These are phyloP conservation scores for Neotoxoptera formosana DNA, from an alignment of 1,140 invertebrate species.

Conservation along the genomic window DNA sequence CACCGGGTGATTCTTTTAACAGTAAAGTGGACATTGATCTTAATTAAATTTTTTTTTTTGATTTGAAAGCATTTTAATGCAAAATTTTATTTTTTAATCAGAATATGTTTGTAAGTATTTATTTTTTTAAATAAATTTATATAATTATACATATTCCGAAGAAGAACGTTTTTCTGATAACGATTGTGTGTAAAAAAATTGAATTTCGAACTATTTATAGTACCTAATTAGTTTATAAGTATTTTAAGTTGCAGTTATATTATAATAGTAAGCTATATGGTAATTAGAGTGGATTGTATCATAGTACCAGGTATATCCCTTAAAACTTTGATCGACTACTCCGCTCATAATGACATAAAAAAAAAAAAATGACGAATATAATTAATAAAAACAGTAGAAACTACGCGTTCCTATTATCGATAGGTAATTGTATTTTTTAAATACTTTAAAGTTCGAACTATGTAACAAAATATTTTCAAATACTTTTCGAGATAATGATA, in stretches of 20 bases:
- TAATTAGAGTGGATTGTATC: fast-evolving
- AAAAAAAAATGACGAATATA: too few relatives aligned
- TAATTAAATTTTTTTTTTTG: too few relatives aligned
- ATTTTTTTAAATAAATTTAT: not conserved
- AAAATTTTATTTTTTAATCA: not conserved
- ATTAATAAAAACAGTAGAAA: not conserved
- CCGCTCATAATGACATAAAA: too few relatives aligned
- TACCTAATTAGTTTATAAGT: not conserved
- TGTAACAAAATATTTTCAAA: not conserved
- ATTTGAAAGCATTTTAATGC: too few relatives aligned
- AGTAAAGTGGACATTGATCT: too few relatives aligned
- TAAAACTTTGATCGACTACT: not conserved
- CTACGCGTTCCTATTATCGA: not conserved
- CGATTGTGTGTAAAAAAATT: not conserved
- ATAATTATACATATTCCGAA: not conserved
- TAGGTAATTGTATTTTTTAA: not conserved
- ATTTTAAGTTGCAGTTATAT: too few relatives aligned
- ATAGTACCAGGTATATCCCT: not conserved
- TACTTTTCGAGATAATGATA: not conserved
- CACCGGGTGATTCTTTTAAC: too few relatives aligned
- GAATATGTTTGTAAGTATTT: not conserved
- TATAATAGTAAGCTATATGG: not conserved
- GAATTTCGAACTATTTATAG: not conserved
- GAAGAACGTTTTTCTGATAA: not conserved
- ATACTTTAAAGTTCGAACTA: not conserved